Percentiles rank a stretch among this genome's conserved stretches.
Conservation (phyloP, 2,113 vertebrate genomes). For the Corydoras sp. region DNA sequence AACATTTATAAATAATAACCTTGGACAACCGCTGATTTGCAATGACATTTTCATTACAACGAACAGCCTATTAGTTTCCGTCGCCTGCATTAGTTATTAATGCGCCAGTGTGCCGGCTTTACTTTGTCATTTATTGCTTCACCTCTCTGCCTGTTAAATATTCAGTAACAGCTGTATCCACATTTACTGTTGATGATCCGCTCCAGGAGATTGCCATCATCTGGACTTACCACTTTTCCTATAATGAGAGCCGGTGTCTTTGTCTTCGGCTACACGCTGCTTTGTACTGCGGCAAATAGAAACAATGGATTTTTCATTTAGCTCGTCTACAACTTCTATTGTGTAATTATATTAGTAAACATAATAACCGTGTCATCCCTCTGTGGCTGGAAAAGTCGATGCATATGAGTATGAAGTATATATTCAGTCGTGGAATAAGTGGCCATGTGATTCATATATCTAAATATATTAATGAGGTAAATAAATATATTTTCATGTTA, state of each 20-base stretch:
- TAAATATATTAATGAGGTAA: no score
- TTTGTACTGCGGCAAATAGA: constrained; percentile 1
- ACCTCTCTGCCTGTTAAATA: constrained; percentile 76
- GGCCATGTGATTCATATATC: no score
- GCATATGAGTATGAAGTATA: no score
- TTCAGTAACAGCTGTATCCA: constrained; percentile 75
- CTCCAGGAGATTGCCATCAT: constrained; percentile 39
- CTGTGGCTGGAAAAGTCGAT: no score
- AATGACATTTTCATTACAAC: constrained; percentile 77
- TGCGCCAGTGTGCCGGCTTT: constrained; percentile 70
- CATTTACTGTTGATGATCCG: constrained; percentile 71
- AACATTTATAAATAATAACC: constrained; percentile 81
- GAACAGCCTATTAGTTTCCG: constrained; percentile 71
- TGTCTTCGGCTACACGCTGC: background rate
- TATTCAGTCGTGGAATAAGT: no score
- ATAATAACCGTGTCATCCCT: no score
- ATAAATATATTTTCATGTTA: no score
- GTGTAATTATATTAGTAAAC: no score
- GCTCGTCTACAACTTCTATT: no score
- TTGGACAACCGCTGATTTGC: constrained; percentile 77
- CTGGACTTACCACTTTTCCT: constrained; percentile 36
- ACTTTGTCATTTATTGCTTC: constrained; percentile 78
- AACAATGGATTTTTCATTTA: background rate
- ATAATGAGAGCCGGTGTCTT: constrained; percentile 44
- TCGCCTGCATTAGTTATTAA: constrained; percentile 73